These are phyloP conservation scores for Carassius carassius DNA, from an alignment of 2,113 vertebrate genomes.

Conservation along the genomic window DNA sequence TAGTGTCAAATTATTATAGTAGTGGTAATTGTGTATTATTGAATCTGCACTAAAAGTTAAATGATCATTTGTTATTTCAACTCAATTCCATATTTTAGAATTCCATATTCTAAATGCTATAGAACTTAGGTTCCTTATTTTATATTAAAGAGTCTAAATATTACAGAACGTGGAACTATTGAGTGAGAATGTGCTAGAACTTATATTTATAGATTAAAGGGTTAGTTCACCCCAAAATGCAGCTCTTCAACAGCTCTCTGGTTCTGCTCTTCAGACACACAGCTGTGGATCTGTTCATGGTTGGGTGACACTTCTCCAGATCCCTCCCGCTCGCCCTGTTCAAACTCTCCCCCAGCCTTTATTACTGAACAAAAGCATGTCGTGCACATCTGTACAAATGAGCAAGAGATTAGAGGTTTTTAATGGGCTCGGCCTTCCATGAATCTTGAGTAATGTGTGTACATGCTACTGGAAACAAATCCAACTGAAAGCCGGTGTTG, in stretches of 20 bases:
- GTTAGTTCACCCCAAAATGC: too few species aligned
- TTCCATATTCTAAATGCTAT: too few species aligned
- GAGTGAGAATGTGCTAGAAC: too few species aligned
- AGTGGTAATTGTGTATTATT: too few species aligned
- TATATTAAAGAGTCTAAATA: not conserved
- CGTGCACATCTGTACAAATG: conserved; percentile 70
- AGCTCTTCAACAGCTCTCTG: not conserved
- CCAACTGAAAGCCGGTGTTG: conserved; percentile 10
- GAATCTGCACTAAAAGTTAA: too few species aligned
- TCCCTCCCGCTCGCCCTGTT: conserved; percentile 57
- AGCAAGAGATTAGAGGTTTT: conserved; percentile 56
- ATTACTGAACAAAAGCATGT: conserved; percentile 51
- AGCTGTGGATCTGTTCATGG: conserved; percentile 65
- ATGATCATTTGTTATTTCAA: too few species aligned
- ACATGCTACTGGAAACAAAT: conserved; percentile 28
- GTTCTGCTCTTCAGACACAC: conserved; percentile 57
- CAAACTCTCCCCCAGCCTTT: conserved; percentile 64
- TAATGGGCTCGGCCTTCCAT: conserved; percentile 16
- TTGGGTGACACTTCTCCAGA: conserved; percentile 71
- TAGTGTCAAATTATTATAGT: too few species aligned
- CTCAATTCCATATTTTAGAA: not conserved
- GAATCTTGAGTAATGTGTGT: conserved; percentile 37
- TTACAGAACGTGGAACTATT: too few species aligned
- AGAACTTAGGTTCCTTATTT: not conserved
- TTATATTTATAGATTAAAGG: too few species aligned